A percentile compares a stretch with the other conserved stretches of the same genome.
Conservation (phyloP, 1,140 invertebrate genomes). For the Temnothorax curvispinosus region DNA sequence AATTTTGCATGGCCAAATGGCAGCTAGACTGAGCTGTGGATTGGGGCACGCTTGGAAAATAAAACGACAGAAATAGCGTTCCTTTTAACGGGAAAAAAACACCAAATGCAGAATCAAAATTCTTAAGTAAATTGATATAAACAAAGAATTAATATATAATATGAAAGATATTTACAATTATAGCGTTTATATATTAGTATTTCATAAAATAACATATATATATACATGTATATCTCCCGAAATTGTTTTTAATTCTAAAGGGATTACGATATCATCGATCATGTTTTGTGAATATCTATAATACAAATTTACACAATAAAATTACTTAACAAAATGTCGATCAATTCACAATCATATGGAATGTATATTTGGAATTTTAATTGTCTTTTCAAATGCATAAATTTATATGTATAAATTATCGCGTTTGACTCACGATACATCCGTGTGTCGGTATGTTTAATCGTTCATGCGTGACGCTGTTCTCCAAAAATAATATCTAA, state of each 20-base stretch:
- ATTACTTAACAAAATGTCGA: neutral
- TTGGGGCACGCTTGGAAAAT: neutral
- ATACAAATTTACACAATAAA: neutral
- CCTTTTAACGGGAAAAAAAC: neutral
- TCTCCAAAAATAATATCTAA: conserved; percentile 30
- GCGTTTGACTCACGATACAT: neutral
- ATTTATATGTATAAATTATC: neutral
- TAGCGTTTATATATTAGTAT: neutral
- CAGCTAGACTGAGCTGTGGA: neutral
- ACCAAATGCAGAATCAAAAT: neutral
- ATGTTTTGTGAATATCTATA: neutral
- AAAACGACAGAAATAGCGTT: neutral
- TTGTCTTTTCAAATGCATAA: neutral
- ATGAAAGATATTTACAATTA: neutral
- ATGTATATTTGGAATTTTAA: neutral
- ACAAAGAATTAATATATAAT: neutral
- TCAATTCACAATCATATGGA: neutral
- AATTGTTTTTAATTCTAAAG: neutral
- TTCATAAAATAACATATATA: neutral
- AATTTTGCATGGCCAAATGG: conserved; percentile 8
- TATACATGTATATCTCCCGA: neutral
- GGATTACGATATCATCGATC: neutral
- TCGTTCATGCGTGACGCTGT: neutral
- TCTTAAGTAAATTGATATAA: neutral
- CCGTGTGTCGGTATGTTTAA: neutral